Conservation (phyloP, 2,888 invertebrate genomes). For the Synanthedon andrenaeformis region DNA sequence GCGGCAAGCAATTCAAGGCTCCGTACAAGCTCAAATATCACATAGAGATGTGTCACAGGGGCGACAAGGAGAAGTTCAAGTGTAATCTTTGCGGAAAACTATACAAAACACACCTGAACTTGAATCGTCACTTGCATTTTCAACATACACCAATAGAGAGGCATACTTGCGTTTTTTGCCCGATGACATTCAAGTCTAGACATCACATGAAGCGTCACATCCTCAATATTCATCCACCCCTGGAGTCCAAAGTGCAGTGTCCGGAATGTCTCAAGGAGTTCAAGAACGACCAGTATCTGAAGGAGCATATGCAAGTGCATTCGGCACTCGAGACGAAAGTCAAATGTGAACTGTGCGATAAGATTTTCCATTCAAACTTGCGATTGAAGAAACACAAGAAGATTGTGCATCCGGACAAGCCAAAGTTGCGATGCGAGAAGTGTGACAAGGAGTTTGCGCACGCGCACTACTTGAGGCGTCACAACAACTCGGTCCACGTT, state of each 20-base stretch:
- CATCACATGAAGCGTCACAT: constrained; percentile 63
- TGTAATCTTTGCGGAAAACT: constrained; percentile 50
- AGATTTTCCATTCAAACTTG: constrained; percentile 49
- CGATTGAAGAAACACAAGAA: constrained; percentile 60
- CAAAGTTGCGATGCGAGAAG: constrained; percentile 50
- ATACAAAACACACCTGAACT: constrained; percentile 48
- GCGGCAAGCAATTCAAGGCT: constrained; percentile 48
- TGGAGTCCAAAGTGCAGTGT: constrained; percentile 57
- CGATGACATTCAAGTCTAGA: constrained; percentile 56
- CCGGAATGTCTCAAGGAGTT: constrained; percentile 59
- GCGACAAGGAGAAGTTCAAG: constrained; percentile 43
- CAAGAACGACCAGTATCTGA: constrained; percentile 58
- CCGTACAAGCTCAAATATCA: constrained; percentile 56
- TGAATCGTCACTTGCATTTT: constrained; percentile 48
- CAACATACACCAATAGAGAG: constrained; percentile 49
- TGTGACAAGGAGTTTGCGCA: constrained; percentile 60
- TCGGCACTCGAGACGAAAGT: constrained; percentile 50
- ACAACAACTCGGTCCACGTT: constrained; percentile 50
- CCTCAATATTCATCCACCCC: constrained; percentile 54
- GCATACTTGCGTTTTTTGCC: constrained; percentile 56
- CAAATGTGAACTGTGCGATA: constrained; percentile 56
- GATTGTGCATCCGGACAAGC: constrained; percentile 54
- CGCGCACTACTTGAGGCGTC: constrained; percentile 47
- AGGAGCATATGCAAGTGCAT: constrained; percentile 61
- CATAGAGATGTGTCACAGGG: constrained; percentile 39